Evolutionary conservation across 2,113 vertebrate genomes (phyloP).

Genomic region (Labeo catla): DNA sequence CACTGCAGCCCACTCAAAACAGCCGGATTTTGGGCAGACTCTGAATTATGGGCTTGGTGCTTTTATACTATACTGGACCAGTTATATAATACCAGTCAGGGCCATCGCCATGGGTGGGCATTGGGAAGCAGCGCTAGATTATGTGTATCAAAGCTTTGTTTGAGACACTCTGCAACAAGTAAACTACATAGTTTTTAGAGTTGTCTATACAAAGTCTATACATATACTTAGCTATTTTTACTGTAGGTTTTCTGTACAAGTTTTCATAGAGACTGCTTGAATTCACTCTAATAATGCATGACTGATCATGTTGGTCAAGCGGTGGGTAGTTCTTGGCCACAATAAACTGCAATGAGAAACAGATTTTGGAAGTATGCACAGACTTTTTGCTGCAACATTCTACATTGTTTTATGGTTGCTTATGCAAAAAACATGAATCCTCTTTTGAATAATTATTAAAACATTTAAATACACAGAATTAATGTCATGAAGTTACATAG

Average conservation of each 20-base stretch:
- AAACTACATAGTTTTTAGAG: neutral
- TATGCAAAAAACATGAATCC: neutral
- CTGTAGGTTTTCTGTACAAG: neutral
- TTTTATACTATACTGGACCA: neutral
- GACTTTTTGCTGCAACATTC: neutral
- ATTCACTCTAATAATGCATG: neutral
- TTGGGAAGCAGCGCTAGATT: neutral
- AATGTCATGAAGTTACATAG: neutral
- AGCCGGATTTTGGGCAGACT: neutral
- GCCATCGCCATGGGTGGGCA: neutral
- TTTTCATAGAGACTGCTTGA: too few species aligned
- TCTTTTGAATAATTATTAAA: neutral
- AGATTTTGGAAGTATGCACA: neutral
- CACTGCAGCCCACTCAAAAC: conserved; percentile 30
- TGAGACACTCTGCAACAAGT: neutral
- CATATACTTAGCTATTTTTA: neutral
- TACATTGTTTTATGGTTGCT: neutral
- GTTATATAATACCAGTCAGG: neutral
- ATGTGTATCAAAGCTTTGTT: neutral
- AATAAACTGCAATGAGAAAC: neutral
- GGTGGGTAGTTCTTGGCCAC: neutral
- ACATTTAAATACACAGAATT: neutral
- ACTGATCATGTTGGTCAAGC: neutral
- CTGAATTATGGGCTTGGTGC: neutral
- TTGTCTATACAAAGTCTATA: neutral